Base-by-base conservation (phyloP, 2,797 vertebrate species). In the Danio jaintianensis region DNA sequence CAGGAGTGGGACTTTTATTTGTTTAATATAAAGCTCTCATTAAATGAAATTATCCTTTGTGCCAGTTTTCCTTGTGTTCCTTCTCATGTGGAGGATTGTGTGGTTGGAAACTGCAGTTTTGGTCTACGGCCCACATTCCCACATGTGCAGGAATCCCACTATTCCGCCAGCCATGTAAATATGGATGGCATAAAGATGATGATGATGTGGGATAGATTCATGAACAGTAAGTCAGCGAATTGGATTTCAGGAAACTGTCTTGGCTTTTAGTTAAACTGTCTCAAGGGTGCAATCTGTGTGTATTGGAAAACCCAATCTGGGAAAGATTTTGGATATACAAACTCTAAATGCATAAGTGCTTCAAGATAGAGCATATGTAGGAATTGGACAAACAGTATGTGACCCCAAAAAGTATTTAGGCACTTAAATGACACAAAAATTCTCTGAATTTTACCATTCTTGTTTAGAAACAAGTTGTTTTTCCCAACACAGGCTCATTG, bases 81-180 rank as follows among this genome's bases (percentile, higher is more conserved):
- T 63, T 80, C 59, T 42, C 68, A 55, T 7, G 42, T 13, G 43
- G 56, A 47, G 52, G 45, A 76, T 58, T 72, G 66, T 72, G 72
- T 45, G 59, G 77, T 70, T 82, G 80, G 72, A 80, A 84, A 81
- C 59, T 47, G 61, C 45, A 74, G 53, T 29, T 80, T 83, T 75
- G 71, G 76, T 61, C 64, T 42, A 36, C 16, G 45, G 55, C 70
- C 80, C 71, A 72, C 64, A 84, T 82, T 75, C 76, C 71, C 63
- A 75, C 63, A 75, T 70, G 36, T 47, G 48, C 64, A 62, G 53
- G 42, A 42, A 83, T 79, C 75, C 71, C 61, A 53, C 58, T 40
- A 47, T 75, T 82, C 75, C 45, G 18, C 36, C 53, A 68, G 63
- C 47, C 45, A 38, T 55, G 55, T 73, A 68, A 71, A 76, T 63